phyloP scores from a whole-genome alignment of 2,797 vertebrate species.

The Netta rufina region DNA sequence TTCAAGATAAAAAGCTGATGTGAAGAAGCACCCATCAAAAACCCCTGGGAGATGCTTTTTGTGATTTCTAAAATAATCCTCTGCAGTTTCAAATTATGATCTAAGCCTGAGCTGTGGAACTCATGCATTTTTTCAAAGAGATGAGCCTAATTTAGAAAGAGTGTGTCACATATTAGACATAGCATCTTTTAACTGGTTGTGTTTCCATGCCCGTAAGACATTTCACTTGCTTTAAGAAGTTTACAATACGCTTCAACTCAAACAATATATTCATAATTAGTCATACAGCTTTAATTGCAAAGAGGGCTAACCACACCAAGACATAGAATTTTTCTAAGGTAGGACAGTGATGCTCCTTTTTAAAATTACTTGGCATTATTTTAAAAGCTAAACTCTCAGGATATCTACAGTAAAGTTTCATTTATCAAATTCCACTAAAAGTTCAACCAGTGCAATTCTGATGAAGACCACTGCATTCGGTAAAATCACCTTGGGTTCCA shows the following conservation, averaged over 20 bases:
- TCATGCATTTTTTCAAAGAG: slow-evolving; percentile 5
- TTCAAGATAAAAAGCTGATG: slow-evolving; percentile 14
- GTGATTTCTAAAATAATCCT: neutral
- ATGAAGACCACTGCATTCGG: neutral
- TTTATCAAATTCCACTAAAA: neutral
- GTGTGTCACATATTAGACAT: neutral
- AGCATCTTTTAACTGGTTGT: neutral
- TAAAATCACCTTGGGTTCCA: neutral
- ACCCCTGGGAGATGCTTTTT: neutral
- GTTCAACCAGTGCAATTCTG: neutral
- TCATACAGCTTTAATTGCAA: neutral
- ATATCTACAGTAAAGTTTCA: neutral
- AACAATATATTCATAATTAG: neutral
- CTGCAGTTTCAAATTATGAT: neutral
- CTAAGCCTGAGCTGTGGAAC: neutral
- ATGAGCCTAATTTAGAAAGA: neutral
- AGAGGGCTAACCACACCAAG: neutral
- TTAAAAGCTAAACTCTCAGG: neutral
- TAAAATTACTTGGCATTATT: neutral
- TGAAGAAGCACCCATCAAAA: neutral
- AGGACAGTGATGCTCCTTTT: neutral
- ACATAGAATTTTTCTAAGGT: neutral
- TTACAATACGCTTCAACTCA: neutral
- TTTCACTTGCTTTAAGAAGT: neutral
- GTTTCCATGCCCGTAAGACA: neutral